Conservation (phyloP, 2,113 vertebrate genomes). For the Cavia porcellus region DNA sequence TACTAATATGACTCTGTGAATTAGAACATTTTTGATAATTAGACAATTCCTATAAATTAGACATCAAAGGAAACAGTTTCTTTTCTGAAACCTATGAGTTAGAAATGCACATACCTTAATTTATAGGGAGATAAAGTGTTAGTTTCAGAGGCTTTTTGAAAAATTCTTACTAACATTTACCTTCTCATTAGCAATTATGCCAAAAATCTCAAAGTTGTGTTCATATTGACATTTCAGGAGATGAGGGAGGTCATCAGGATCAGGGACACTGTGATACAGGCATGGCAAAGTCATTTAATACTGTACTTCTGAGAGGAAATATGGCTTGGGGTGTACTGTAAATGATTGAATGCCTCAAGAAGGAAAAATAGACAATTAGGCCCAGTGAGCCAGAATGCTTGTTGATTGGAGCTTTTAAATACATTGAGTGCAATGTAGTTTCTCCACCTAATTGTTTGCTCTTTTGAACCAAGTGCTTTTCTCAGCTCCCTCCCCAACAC, state of each 20-base stretch:
- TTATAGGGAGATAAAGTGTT: neutral
- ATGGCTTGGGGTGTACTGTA: neutral
- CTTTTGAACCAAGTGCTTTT: neutral
- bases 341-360: neutral
- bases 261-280: neutral
- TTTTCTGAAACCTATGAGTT: neutral
- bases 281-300: neutral
- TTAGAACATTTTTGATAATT: neutral
- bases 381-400: neutral
- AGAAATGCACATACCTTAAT: neutral
- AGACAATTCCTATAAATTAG: neutral
- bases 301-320: constrained; percentile 23
- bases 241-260: neutral
- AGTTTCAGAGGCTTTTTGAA: neutral
- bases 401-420: neutral
- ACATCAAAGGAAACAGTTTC: constrained; percentile 10
- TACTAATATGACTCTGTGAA: neutral
- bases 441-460: neutral
- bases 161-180: neutral
- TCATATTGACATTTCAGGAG: neutral
- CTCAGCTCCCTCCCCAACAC: rapidly evolving
- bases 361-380: neutral
- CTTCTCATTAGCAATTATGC: neutral
- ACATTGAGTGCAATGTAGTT: neutral
- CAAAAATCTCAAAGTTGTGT: neutral